Evolutionary conservation across 2,797 vertebrate genomes (phyloP).

Genomic region (Chromobotia macracanthus): DNA sequence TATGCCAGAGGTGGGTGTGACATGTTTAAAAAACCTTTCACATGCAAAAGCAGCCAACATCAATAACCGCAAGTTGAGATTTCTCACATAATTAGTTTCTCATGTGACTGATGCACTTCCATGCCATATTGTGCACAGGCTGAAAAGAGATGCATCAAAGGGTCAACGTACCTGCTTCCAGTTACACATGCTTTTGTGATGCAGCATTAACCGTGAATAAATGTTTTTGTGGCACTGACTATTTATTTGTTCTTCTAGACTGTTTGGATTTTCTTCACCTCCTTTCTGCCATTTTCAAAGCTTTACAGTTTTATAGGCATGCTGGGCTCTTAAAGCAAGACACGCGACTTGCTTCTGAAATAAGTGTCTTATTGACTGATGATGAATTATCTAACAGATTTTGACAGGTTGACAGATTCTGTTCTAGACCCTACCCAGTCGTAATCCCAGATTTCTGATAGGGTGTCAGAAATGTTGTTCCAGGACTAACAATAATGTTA

Average conservation of each 20-base stretch:
- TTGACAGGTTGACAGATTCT: background rate
- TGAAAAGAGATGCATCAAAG: background rate
- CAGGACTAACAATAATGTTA: background rate
- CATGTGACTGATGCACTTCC: background rate
- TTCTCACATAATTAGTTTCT: background rate
- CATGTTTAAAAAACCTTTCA: conserved; percentile 22
- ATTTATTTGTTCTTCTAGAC: conserved; percentile 38
- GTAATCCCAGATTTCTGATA: background rate
- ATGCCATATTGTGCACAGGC: background rate
- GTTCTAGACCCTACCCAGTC: background rate
- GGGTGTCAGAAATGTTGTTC: background rate
- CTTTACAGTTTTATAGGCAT: background rate
- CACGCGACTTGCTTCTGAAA: background rate
- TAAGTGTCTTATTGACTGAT: background rate
- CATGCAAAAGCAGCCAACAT: background rate
- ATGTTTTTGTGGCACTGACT: conserved; percentile 43
- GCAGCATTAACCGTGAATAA: conserved; percentile 15
- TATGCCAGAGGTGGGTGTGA: too few species aligned
- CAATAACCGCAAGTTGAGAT: background rate
- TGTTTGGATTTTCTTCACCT: conserved; percentile 22
- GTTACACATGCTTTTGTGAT: conserved; percentile 33
- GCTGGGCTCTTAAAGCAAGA: background rate
- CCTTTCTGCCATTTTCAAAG: conserved; percentile 30
- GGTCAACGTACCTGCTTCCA: conserved; percentile 2
- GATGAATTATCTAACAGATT: background rate